phyloP scores from a whole-genome alignment of 2,888 invertebrate genomes.

The Alloscopus bannaensis region DNA sequence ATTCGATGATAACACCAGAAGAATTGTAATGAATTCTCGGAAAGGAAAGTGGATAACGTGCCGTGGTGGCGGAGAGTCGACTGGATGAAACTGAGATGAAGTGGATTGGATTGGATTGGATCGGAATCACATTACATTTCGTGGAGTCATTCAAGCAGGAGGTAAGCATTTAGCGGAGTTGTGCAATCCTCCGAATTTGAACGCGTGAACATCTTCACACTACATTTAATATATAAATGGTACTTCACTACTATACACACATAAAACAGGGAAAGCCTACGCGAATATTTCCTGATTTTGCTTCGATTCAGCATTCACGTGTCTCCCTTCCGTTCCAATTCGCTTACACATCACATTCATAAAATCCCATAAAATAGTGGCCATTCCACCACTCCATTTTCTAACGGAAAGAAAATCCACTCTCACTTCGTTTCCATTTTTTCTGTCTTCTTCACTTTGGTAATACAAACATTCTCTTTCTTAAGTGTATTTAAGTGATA shows the following conservation, averaged over 20 bases:
- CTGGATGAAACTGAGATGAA: slow-evolving; percentile 33
- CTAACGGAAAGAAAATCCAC: not conserved
- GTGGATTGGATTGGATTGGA: slow-evolving; percentile 48
- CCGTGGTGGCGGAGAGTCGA: too few relatives aligned
- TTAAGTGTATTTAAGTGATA: slow-evolving; percentile 46
- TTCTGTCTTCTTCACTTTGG: not conserved
- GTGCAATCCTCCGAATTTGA: too few relatives aligned
- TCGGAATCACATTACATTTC: slow-evolving; percentile 38
- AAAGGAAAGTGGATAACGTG: too few relatives aligned
- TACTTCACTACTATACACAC: too few relatives aligned
- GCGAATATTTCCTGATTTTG: too few relatives aligned
- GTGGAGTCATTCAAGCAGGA: slow-evolving; percentile 9
- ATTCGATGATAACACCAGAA: too few relatives aligned
- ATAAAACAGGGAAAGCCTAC: too few relatives aligned
- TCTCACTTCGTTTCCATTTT: slow-evolving; percentile 1
- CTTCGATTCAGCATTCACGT: too few relatives aligned
- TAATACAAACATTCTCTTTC: slow-evolving; percentile 49
- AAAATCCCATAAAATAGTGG: slow-evolving; percentile 29
- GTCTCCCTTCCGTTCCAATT: slow-evolving; percentile 8
- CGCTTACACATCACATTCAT: not conserved
- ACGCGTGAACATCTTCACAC: too few relatives aligned
- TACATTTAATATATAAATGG: too few relatives aligned
- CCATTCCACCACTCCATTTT: slow-evolving; percentile 33
- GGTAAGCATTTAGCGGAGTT: too few relatives aligned
- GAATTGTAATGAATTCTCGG: slow-evolving; percentile 12